Evolutionary conservation across 30 jellyfish, hydroid and myxozoan genomes (phyloP), one percentile per base, ranked within the genome.

Genomic region (Cassiopea xamachana): DNA sequence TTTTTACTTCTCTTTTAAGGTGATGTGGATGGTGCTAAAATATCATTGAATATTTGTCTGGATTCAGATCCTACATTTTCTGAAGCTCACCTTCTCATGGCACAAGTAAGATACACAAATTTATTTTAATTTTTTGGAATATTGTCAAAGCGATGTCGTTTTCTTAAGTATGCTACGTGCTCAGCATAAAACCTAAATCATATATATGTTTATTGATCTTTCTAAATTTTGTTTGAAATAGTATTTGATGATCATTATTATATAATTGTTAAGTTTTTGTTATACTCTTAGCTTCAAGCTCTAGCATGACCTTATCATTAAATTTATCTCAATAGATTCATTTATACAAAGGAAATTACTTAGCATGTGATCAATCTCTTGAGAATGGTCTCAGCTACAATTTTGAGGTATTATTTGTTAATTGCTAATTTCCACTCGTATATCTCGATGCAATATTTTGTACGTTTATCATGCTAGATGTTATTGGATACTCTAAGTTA

Each of bases 301-400:
- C 6, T 4, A 69, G 17, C 15, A n/a, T 55, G 12, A 55, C 7
- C 12, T 55, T 64, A 4, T 5, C 27, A 4, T 4, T 7, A 5
- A 5, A 5, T 14, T 27, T 64, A 64, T 64, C 27, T 64, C 43
- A 72, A 48, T 80, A 96, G 99, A 89, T 96, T 58, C 97, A 96
- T 75, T 81, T 96, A 44, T 91, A 87, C 68, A 75, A 88, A 64
- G 97, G 97, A 72, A 89, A 96, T 79, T 96, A 90, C 59, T 51
- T 79, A 8, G 98, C 99, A 1, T 96, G 98, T 89, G 98, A 96
- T 68, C 97, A 93, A 51, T 96, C 99, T 1, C 96, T 96, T 62
- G 99, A 96, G 62, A 96, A 92, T 92, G 99, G 99, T 2, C 97
- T 96, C 69, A 96, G 99, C 88, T 93, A 88, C 89, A 96, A 96